Base-by-base conservation (phyloP, 2,113 vertebrate genomes). In the Charina bottae region DNA sequence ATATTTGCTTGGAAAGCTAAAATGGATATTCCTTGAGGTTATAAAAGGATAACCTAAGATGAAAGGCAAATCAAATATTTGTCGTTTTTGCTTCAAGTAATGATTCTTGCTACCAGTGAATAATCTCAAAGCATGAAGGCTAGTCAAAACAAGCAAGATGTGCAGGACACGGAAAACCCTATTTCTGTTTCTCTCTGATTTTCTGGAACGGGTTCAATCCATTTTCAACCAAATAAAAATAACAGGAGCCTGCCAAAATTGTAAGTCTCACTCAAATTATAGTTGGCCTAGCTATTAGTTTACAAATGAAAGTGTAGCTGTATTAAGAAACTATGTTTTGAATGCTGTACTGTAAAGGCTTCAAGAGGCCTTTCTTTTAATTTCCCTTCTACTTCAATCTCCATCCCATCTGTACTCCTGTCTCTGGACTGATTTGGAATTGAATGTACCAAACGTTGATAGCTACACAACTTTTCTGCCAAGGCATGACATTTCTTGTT, bases 401-500 rank as follows among this genome's bases (percentile, higher is more conserved):
- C 93, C 62, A 37, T 78, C 58, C 60, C 85, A 83, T 89, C n/a
- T 86, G 90, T 83, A 28, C 46, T 92, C 87, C 91, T 60, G 89
- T 72, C 90, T 88, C 92, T 49, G 42, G 68, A n/a, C 53, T 56
- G 88, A 33, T 92, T 86, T 93, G 94, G 90, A 94, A 93, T n/a
- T 62, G 62, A n/a, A 87, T 1, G 68, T 87, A 95, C 90, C 91
- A 90, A 93, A 91, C 88, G 78, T 85, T 91, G 91, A 95, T 19
- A 23, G 42, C n/a, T 92, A 88, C 94, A 84, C 83, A 83, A 83
- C 8, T 90, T 95, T 88, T 59, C 90, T 96, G 95, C 95, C 93
- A 93, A 95, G 93, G 95, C 95, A 93, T 90, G 93, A 55, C 83
- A 87, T 91, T 92, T 83, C 91, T 83, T 6, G 49, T 87, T 56